These are phyloP conservation scores for Conops quadrifasciatus DNA, from an alignment of 2,888 invertebrate species.

Conservation along the genomic window DNA sequence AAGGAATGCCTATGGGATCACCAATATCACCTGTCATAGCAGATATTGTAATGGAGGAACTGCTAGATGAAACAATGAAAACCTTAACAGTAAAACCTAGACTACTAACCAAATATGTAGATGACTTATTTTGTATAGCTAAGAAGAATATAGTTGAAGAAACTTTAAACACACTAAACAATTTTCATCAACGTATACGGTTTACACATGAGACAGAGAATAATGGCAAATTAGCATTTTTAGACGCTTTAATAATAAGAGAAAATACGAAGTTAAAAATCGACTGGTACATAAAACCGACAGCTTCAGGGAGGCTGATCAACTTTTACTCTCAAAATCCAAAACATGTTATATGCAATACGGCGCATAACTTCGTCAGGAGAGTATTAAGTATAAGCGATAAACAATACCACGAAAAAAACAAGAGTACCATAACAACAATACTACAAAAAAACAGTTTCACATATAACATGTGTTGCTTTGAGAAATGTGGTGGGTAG, in stretches of 20 bases:
- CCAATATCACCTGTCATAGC: conserved; percentile 23
- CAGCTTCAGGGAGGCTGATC: not conserved
- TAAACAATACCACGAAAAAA: not conserved
- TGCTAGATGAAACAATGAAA: not conserved
- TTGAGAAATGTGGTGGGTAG: no score
- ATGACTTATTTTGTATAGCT: conserved; percentile 3
- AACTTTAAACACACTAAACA: not conserved
- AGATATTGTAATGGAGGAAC: conserved; percentile 3
- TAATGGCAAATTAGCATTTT: not conserved
- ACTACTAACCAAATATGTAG: conserved; percentile 12
- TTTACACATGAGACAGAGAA: conserved; percentile 9
- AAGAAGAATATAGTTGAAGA: not conserved
- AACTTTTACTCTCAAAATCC: not conserved
- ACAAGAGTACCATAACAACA: not conserved
- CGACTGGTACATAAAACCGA: not conserved
- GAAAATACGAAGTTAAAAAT: not conserved
- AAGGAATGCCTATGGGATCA: conserved; percentile 27
- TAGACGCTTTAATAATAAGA: not conserved
- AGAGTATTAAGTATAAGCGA: not conserved
- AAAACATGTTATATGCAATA: not conserved
- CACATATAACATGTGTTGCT: no score
- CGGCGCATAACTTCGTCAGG: not conserved
- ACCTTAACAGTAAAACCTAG: not conserved
- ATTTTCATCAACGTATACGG: conserved; percentile 1
- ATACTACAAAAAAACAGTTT: not conserved